Base-by-base conservation (phyloP, 2,888 invertebrate genomes). In the Nasonia oneida region DNA sequence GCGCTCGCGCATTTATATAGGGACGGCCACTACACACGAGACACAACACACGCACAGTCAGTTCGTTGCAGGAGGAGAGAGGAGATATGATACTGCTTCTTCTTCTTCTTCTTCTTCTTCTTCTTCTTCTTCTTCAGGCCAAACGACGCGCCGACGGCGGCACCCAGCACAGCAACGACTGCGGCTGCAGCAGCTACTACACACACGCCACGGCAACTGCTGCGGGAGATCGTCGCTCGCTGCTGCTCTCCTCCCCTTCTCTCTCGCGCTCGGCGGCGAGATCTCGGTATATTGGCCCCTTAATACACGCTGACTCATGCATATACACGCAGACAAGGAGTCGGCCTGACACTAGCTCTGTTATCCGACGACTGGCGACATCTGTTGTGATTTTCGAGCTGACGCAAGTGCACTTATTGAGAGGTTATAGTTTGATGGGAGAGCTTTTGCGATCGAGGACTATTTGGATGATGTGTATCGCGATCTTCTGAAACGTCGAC, bases 141-240 rank as follows among this genome's bases (percentile, higher is more conserved):
- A 61, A 61, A 61, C 67, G 33, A 33, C 33, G 33, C 67, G 67
- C 23, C 67, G 33, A 33, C 67, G 29, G 67, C 67, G 12, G 67
- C 67, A 67, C 23, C 53, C 53, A 53, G 53, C 53, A 53, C 61
- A 18, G 61, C 61, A 61, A 23, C 61, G 23, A 23, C 29, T 33
- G 57, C 57, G 33, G 67, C 67, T 33, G 29, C 67, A 12, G 33
- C 12, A 12, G 47, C 47, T 47, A 47, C 29, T 67, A 33, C 67
- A 67, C 67, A 33, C 12, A 67, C 67, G 67, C 29, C 67, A 67
- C 67, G 67, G 67, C 67, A 67, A 67, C 67, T 67, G 67, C 23
- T 12, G 67, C 29, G 29, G 33, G 67, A 61, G 57, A n/a, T n/a
- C 57, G n/a, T 61, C 57, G 57, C 57, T 18, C 57, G 57, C 18